Percentiles rank a stretch among this genome's conserved stretches.
These are phyloP conservation scores for Desoria tigrina DNA, from an alignment of 2,888 invertebrate genomes.

Conservation along the genomic window DNA sequence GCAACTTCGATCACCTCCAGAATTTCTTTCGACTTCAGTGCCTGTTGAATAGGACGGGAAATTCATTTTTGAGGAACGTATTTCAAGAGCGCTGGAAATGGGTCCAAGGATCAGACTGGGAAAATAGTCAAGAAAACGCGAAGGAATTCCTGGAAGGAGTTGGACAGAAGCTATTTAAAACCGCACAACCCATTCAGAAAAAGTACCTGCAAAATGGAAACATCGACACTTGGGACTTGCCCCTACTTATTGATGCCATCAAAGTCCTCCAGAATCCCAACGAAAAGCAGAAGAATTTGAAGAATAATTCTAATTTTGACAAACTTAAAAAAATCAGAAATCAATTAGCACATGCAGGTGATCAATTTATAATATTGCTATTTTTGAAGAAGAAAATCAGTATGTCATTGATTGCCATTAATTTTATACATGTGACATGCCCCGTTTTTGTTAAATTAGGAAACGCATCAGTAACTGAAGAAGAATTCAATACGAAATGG, in stretches of 20 bases:
- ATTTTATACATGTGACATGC: no score
- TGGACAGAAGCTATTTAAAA: constrained; percentile 7
- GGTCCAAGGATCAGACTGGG: not conserved
- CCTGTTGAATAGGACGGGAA: not conserved
- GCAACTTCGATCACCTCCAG: no score
- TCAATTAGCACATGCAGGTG: constrained; percentile 27
- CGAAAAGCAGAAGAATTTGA: not conserved
- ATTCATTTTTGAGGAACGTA: not conserved
- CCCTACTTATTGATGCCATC: constrained; percentile 4
- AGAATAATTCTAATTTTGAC: not conserved
- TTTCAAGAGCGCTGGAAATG: not conserved
- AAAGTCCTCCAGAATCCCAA: constrained; percentile 12
- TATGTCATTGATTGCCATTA: no score
- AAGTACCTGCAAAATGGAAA: constrained; percentile 8
- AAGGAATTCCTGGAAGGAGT: not conserved
- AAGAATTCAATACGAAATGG: constrained; percentile 19
- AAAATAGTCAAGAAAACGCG: not conserved
- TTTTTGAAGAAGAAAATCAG: no score
- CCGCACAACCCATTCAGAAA: constrained; percentile 1
- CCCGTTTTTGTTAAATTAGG: no score
- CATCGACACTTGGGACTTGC: constrained; percentile 21
- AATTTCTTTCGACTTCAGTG: constrained; percentile 11
- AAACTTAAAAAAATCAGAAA: constrained; percentile 24
- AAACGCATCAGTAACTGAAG: not conserved
- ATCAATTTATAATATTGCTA: no score